These are phyloP conservation scores for Gracilinanus agilis DNA, from an alignment of 2,113 vertebrate species.

Conservation along the genomic window DNA sequence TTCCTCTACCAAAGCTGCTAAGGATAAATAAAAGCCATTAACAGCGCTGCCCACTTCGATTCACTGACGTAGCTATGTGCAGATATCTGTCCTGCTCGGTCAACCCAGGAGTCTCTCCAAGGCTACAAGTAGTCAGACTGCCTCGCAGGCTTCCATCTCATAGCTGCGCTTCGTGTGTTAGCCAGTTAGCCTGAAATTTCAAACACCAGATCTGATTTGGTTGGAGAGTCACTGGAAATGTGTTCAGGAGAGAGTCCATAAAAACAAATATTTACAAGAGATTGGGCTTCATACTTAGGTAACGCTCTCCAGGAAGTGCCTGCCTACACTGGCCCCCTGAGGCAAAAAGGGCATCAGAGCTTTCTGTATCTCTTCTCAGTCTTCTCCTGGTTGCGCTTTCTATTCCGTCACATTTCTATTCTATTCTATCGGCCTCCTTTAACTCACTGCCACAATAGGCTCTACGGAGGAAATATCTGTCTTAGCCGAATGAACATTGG, in stretches of 20 bases:
- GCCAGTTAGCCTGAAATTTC: background rate
- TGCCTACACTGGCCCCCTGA: background rate
- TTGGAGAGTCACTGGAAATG: background rate
- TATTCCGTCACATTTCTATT: background rate
- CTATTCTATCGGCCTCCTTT: slow-evolving; percentile 45
- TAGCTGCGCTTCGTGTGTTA: background rate
- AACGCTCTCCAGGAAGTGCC: background rate
- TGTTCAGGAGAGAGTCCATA: background rate
- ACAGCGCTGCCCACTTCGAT: background rate
- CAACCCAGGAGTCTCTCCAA: background rate
- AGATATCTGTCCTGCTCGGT: background rate
- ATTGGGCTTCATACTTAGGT: background rate
- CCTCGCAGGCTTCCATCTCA: background rate
- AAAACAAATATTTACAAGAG: background rate
- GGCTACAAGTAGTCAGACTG: background rate
- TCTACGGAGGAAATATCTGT: slow-evolving; percentile 90
- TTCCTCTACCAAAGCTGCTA: background rate
- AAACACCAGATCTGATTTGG: background rate
- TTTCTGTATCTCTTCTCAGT: background rate
- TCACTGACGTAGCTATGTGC: background rate
- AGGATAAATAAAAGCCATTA: background rate
- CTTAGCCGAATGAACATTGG: slow-evolving; percentile 85
- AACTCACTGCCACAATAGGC: slow-evolving; percentile 88
- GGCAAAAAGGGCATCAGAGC: background rate
- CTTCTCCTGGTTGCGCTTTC: background rate